These are phyloP conservation scores for Drosophila ficusphila DNA, from an alignment of 1,140 invertebrate genomes.

Conservation along the genomic window DNA sequence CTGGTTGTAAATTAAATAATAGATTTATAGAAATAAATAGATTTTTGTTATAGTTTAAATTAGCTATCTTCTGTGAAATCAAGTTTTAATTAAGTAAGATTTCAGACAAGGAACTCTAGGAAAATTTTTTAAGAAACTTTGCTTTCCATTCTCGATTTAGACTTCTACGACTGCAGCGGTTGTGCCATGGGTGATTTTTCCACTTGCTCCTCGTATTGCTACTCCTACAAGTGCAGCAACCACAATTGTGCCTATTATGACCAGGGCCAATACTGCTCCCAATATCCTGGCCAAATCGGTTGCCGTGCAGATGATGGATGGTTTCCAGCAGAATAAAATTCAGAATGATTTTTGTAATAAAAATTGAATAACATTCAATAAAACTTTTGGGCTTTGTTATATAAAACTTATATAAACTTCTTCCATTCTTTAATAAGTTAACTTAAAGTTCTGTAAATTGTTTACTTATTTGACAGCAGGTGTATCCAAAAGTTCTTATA, in stretches of 20 bases:
- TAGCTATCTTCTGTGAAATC: too few species aligned
- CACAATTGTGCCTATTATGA: slow-evolving; percentile 59
- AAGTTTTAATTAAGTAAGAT: too few species aligned
- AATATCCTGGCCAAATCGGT: slow-evolving; percentile 21
- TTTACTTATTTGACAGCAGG: not conserved
- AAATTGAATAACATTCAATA: not conserved
- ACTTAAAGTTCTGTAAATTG: too few species aligned
- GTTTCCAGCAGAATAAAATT: not conserved
- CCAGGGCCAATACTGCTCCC: slow-evolving; percentile 55
- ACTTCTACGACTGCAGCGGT: slow-evolving; percentile 66
- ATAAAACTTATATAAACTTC: too few species aligned
- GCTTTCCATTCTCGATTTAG: slow-evolving; percentile 15
- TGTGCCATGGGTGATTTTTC: slow-evolving; percentile 25
- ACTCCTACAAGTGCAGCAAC: slow-evolving; percentile 50
- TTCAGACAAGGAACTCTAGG: too few species aligned
- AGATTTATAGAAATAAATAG: too few species aligned
- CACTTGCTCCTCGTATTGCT: slow-evolving; percentile 68
- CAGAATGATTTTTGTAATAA: too few species aligned
- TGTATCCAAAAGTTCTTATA: not conserved
- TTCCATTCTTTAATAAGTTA: too few species aligned
- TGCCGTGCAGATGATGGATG: slow-evolving; percentile 59
- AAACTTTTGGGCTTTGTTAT: too few species aligned
- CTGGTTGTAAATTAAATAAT: too few species aligned
- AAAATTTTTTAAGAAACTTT: too few species aligned
- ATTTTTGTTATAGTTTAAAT: too few species aligned